Evolutionary conservation across 2,797 vertebrate genomes (phyloP), one percentile per base, ranked within the genome.

Genomic region (Mormyrus hasselquistii): DNA sequence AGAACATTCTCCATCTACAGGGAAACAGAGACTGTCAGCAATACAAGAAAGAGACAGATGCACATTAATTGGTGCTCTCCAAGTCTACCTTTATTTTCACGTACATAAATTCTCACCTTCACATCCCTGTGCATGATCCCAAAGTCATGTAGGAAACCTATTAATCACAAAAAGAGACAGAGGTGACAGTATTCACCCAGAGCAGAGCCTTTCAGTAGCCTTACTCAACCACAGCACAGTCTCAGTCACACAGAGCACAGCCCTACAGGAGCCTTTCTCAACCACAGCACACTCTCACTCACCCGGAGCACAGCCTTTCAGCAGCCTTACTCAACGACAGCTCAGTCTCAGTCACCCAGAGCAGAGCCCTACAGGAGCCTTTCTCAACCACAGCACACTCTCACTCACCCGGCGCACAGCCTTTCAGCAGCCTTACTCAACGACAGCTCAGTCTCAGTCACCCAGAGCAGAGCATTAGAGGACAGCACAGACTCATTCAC

Each of bases 1-100:
- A 99, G 96, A 83, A 99, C 95, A 92, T 98, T 99, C 91, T 99
- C 97, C 98, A 99, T 98, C 97, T 99, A 93, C 91, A 97, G 93
- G 89, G 88, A 59, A 10, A 62, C 49, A 47, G 86, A 34, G 25
- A 52, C 83, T 0, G 49, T 52, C 34, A n/a, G 29, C 25, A 34
- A 19, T 38, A 57, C 34, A 87, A n/a, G 53, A 10, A 44, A 59
- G 53, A 38, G 85, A 9, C 8, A 57, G 52, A 86, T n/a, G 29
- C 16, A 34, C 14, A 6, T 52, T 87, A 25, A 55, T 38, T 57
- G 29, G 5, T 59, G 5, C 50, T 41, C 53, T 41, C 50, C 29
- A 38, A 44, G 34, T 3, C 47, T 25, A 10, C 47, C 47, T 12
- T 84, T 29, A 29, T 25, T 25, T 59, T 59, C n/a, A 59, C 38